Conservation (phyloP, 1,140 invertebrate genomes). For the Ceratina australensis region DNA sequence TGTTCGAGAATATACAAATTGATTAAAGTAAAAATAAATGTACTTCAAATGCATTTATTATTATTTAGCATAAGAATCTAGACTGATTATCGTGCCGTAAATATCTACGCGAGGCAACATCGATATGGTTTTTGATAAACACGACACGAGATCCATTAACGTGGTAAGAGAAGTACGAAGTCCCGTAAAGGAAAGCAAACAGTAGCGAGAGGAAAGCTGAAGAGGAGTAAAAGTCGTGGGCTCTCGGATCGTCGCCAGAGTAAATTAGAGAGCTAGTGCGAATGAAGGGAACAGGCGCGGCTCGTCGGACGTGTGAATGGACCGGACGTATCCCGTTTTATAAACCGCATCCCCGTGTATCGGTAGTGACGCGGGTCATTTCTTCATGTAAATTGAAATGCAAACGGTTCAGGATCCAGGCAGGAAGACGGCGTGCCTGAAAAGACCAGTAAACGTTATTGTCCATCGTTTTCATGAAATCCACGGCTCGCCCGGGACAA, state of each 20-base stretch:
- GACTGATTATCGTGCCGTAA: not conserved
- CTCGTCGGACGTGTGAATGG: slow-evolving; percentile 58
- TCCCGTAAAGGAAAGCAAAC: slow-evolving; percentile 54
- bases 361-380: slow-evolving; percentile 13
- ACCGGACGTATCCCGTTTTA: slow-evolving; percentile 38
- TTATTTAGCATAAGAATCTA: no score
- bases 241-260: slow-evolving; percentile 19
- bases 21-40: no score
- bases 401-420: not conserved
- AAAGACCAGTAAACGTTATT: slow-evolving; percentile 8
- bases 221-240: slow-evolving; percentile 35
- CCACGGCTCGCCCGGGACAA: slow-evolving; percentile 27
- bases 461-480: slow-evolving; percentile 31
- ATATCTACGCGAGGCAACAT: no score
- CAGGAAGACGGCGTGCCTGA: no score
- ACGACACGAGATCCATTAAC: not conserved
- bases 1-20: no score
- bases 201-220: slow-evolving; percentile 40
- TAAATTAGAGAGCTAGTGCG: slow-evolving; percentile 60
- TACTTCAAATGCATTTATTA: no score
- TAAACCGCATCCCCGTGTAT: slow-evolving; percentile 27
- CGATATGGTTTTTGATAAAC: not conserved
- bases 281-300: slow-evolving; percentile 54
- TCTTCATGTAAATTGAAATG: slow-evolving; percentile 44
- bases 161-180: not conserved